Conservation (phyloP, 2,113 vertebrate species). For the Nannospalax galili region DNA sequence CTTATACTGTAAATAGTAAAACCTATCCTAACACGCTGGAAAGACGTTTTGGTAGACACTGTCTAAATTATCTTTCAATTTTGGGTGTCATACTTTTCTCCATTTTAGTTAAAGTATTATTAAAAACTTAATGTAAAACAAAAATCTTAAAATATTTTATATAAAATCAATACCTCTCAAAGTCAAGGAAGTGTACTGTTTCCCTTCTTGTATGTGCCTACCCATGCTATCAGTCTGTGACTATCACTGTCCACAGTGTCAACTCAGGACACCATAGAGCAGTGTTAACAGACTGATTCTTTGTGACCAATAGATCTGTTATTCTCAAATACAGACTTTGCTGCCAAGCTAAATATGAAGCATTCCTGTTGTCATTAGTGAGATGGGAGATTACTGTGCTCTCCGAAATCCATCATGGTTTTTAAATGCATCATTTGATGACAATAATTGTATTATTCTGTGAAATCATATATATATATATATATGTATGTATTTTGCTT, state of each 20-base stretch:
- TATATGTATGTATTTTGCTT: too few relatives aligned
- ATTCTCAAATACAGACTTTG: neutral
- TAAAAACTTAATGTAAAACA: neutral
- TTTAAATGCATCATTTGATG: conserved; percentile 26
- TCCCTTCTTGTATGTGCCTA: neutral
- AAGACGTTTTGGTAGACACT: neutral
- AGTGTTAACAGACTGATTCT: neutral
- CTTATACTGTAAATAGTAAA: conserved; percentile 12
- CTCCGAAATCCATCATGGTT: conserved; percentile 24
- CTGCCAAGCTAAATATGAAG: conserved; percentile 53
- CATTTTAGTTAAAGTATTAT: neutral
- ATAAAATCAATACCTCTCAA: neutral
- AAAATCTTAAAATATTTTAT: neutral
- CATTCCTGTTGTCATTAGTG: conserved; percentile 18
- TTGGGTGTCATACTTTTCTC: neutral
- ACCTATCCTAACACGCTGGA: neutral
- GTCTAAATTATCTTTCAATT: neutral
- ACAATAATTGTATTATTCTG: conserved; percentile 52
- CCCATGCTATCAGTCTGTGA: neutral
- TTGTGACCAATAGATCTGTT: neutral
- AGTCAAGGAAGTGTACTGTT: neutral
- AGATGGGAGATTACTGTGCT: neutral
- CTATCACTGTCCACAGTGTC: neutral
- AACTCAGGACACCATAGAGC: neutral
- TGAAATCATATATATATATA: conserved; percentile 27